Conservation (phyloP, 2,113 vertebrate species). For the Calypte anna region DNA sequence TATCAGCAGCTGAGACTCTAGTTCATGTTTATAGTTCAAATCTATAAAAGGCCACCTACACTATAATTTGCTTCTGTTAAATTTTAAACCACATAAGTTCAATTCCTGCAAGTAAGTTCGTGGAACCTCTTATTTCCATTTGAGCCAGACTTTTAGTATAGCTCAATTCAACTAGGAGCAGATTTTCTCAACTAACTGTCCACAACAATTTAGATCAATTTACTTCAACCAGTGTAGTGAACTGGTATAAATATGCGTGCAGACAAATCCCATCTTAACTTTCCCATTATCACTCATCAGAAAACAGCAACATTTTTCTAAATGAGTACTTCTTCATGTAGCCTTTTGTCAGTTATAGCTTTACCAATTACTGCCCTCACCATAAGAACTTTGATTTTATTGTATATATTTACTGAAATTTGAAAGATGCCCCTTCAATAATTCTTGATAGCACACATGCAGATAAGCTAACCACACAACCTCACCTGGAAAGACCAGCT, state of each 20-base stretch:
- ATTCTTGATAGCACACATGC: neutral
- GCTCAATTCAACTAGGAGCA: neutral
- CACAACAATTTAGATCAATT: neutral
- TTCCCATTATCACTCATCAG: neutral
- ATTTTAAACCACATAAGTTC: neutral
- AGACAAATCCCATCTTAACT: neutral
- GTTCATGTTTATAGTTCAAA: neutral
- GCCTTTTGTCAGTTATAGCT: neutral
- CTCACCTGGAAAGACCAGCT: neutral
- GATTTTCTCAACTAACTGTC: slow-evolving; percentile 3
- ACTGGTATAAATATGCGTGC: neutral
- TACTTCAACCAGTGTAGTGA: neutral
- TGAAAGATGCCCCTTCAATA: neutral
- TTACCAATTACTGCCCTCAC: neutral
- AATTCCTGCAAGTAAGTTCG: neutral
- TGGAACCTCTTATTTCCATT: neutral
- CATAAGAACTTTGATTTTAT: neutral
- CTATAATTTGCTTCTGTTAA: neutral
- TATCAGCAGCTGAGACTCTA: neutral
- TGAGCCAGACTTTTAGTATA: neutral
- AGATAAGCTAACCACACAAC: neutral
- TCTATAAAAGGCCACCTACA: neutral
- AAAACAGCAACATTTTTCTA: neutral
- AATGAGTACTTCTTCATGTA: neutral
- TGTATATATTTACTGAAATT: neutral